phyloP scores from a whole-genome alignment of 2,888 invertebrate species.

The Branchellion lobata region DNA sequence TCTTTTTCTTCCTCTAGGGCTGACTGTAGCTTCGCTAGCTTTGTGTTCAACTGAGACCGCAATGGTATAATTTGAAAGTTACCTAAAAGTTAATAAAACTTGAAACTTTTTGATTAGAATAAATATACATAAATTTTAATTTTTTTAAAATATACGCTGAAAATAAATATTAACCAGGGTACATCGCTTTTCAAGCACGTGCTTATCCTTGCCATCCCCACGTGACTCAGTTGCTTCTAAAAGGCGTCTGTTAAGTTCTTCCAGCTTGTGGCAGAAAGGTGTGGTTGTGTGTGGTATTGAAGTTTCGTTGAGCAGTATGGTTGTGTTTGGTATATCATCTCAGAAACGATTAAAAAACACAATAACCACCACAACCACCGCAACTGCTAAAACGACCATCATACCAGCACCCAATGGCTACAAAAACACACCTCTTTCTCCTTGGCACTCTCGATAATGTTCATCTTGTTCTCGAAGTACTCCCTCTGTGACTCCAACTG shows the following conservation, averaged over 20 bases:
- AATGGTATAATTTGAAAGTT: background rate
- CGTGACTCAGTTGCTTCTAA: slow-evolving; percentile 48
- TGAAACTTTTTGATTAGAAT: too few relatives aligned
- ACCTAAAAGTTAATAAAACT: background rate
- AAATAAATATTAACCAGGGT: too few relatives aligned
- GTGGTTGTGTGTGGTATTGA: too few relatives aligned
- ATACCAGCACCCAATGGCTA: too few relatives aligned
- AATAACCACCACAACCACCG: too few relatives aligned
- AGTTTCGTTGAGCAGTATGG: too few relatives aligned
- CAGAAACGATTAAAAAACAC: too few relatives aligned
- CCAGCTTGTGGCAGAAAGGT: slow-evolving; percentile 50
- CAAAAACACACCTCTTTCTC: slow-evolving; percentile 40
- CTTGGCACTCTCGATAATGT: slow-evolving; percentile 57
- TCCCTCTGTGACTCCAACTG: slow-evolving; percentile 90
- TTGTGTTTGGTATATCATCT: too few relatives aligned
- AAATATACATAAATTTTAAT: too few relatives aligned
- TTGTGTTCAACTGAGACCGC: slow-evolving; percentile 48
- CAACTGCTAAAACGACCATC: too few relatives aligned
- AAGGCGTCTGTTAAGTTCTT: slow-evolving; percentile 46
- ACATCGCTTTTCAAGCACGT: slow-evolving; percentile 54
- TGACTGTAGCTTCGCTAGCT: slow-evolving; percentile 69
- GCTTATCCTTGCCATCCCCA: slow-evolving; percentile 48
- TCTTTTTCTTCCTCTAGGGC: slow-evolving; percentile 82
- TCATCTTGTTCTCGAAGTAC: slow-evolving; percentile 82
- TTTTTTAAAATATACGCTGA: too few relatives aligned